Percentiles rank a stretch among this genome's conserved stretches.
Conservation (phyloP, 2,797 vertebrate genomes). For the Coreius guichenoti region DNA sequence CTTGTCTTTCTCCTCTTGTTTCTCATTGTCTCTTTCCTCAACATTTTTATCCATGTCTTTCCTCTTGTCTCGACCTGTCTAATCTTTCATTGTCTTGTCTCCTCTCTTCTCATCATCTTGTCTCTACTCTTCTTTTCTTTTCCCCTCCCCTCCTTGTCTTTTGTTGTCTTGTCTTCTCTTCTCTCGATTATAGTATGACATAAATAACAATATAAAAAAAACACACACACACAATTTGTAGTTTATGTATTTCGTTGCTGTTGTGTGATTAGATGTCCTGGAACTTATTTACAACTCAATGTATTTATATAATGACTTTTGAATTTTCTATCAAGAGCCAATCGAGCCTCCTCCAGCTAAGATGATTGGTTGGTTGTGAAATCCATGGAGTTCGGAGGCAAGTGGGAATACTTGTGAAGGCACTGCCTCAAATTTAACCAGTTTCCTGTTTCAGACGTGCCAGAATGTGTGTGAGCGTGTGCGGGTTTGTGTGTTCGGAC, state of each 20-base stretch:
- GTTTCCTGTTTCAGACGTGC: not conserved
- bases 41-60: not conserved
- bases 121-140: not conserved
- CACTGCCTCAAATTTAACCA: not conserved
- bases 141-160: not conserved
- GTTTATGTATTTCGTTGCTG: not conserved
- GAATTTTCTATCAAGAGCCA: not conserved
- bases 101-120: not conserved
- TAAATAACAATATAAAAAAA: not conserved
- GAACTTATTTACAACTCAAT: not conserved
- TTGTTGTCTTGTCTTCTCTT: not conserved
- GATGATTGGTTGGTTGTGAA: constrained; percentile 12
- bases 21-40: not conserved
- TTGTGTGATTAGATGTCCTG: constrained; percentile 1
- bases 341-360: constrained; percentile 8
- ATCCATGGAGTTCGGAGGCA: not conserved
- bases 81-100: constrained; percentile 3
- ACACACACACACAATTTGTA: not conserved
- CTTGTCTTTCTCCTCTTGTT: not conserved
- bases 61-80: not conserved
- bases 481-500: not conserved
- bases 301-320: constrained; percentile 23
- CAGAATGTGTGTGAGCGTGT: not conserved
- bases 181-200: not conserved
- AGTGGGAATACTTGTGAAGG: not conserved